phyloP scores from a whole-genome alignment of 2,113 vertebrate species.

The Theristicus caerulescens region DNA sequence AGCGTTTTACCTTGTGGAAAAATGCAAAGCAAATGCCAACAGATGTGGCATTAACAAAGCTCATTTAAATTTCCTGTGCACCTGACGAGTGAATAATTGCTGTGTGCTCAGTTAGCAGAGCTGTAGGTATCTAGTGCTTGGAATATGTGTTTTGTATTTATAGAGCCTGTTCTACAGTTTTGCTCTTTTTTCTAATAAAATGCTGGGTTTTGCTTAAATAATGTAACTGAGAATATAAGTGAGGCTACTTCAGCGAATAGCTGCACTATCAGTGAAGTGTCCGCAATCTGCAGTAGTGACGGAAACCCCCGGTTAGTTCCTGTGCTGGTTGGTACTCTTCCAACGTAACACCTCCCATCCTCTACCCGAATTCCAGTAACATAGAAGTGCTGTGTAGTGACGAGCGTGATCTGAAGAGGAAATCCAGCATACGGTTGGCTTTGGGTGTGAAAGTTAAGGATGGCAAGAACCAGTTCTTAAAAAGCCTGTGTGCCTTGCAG shows the following conservation, averaged over 20 bases:
- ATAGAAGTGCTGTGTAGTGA: rapidly evolving
- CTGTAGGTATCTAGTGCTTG: not conserved
- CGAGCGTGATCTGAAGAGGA: rapidly evolving
- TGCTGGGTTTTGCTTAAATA: not conserved
- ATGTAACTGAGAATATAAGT: rapidly evolving
- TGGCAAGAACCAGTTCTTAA: rapidly evolving
- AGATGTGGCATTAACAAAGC: not conserved
- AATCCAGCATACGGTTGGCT: rapidly evolving
- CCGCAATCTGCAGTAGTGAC: rapidly evolving
- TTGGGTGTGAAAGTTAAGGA: rapidly evolving
- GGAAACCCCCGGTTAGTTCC: rapidly evolving
- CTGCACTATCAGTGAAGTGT: rapidly evolving
- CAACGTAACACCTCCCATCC: rapidly evolving
- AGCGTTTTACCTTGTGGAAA: not conserved
- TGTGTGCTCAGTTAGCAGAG: not conserved
- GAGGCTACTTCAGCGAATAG: not conserved
- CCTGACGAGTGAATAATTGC: not conserved
- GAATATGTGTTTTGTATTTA: rapidly evolving
- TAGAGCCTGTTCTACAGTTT: not conserved
- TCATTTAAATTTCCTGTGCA: not conserved
- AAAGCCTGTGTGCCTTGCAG: not conserved
- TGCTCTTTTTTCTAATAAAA: not conserved
- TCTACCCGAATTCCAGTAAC: rapidly evolving
- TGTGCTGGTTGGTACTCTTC: not conserved
- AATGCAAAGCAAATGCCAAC: not conserved